Evolutionary conservation across 2,113 vertebrate species (phyloP).

Genomic region (Limanda limanda): DNA sequence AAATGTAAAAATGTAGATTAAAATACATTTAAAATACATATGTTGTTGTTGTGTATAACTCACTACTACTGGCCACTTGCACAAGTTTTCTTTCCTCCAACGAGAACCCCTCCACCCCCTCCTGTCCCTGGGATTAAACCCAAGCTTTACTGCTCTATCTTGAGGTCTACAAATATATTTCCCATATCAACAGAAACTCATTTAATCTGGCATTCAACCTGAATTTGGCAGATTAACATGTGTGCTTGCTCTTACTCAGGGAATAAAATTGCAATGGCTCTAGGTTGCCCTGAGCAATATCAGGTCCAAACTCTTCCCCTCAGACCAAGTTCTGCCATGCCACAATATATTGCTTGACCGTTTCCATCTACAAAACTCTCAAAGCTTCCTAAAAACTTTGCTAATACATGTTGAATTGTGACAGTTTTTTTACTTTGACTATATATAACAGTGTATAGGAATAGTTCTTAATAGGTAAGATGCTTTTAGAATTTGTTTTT

Average conservation of each 20-base stretch:
- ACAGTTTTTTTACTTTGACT: too few species aligned
- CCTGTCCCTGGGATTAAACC: conserved; percentile 38
- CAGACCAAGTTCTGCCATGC: neutral
- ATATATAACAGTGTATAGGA: too few species aligned
- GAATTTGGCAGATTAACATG: conserved; percentile 41
- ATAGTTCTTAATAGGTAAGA: too few species aligned
- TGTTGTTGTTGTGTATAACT: too few species aligned
- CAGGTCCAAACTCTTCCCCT: conserved; percentile 2
- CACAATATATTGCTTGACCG: conserved; percentile 1
- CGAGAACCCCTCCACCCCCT: neutral
- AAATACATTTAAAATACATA: too few species aligned
- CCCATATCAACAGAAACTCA: conserved; percentile 18
- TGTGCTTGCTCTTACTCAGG: conserved; percentile 5
- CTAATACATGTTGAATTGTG: neutral
- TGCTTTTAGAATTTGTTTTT: too few species aligned
- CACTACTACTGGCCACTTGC: too few species aligned
- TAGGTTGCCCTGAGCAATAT: neutral
- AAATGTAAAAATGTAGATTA: too few species aligned
- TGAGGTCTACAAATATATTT: conserved; percentile 17
- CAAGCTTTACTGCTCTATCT: conserved; percentile 14
- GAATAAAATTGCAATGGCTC: neutral
- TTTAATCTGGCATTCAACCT: conserved; percentile 28
- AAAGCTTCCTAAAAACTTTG: neutral
- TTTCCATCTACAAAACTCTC: neutral
- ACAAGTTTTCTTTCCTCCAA: neutral